Evolutionary conservation across 2,113 vertebrate species (phyloP).

Genomic region (Regulus satrapa): DNA sequence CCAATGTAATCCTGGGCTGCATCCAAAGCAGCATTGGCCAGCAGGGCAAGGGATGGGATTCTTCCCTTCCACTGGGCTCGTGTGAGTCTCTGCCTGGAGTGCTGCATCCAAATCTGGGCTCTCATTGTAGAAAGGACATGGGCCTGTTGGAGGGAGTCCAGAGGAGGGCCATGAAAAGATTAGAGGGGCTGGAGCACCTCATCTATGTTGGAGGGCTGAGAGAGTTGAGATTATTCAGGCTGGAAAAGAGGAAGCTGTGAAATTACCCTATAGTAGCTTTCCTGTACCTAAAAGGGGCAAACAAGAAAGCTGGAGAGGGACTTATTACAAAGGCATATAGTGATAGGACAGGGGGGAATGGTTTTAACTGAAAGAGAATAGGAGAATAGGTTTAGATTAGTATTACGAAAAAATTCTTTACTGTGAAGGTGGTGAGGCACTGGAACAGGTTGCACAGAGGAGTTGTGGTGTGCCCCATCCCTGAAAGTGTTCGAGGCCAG

Average conservation of each 20-base stretch:
- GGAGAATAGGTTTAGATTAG: not conserved
- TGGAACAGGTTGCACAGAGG: not conserved
- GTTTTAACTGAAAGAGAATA: not conserved
- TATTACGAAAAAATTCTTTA: rapidly evolving
- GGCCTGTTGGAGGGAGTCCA: not conserved
- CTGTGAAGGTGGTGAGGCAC: not conserved
- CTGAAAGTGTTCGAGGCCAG: not conserved
- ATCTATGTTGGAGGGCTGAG: rapidly evolving
- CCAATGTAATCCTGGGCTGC: not conserved
- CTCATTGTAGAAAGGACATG: not conserved
- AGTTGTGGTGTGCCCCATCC: not conserved
- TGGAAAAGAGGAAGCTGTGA: not conserved
- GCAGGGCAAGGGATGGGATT: not conserved
- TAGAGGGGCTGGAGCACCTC: not conserved
- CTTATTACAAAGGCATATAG: not conserved
- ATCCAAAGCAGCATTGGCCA: not conserved
- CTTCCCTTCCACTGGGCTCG: rapidly evolving
- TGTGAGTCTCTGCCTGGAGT: not conserved
- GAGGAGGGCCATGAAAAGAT: not conserved
- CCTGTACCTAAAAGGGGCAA: not conserved
- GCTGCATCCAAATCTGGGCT: not conserved
- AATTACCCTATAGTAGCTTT: not conserved
- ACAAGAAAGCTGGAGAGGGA: not conserved
- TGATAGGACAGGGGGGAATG: not conserved
- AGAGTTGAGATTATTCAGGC: not conserved